phyloP scores from a whole-genome alignment of 1,140 invertebrate genomes.

The Catajapyx aquilonaris region DNA sequence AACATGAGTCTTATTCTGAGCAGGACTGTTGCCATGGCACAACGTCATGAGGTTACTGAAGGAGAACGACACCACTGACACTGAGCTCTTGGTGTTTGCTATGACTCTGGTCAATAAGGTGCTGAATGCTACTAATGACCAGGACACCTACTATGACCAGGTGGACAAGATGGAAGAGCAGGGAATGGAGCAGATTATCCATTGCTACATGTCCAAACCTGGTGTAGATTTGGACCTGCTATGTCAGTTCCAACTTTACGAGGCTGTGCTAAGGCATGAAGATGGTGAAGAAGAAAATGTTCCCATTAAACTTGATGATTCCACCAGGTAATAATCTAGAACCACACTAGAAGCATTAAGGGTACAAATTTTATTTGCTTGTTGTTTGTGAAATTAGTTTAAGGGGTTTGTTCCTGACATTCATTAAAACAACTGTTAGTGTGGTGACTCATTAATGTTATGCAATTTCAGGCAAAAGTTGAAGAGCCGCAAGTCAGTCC shows the following conservation, averaged over 20 bases:
- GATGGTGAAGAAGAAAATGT: constrained; percentile 53
- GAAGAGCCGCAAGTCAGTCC: constrained; percentile 38
- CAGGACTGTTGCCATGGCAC: constrained; percentile 43
- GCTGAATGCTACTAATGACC: constrained; percentile 83
- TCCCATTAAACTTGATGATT: constrained; percentile 51
- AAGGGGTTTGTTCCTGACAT: too few relatives aligned
- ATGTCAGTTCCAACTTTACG: constrained; percentile 86
- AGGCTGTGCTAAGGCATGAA: constrained; percentile 76
- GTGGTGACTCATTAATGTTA: neutral
- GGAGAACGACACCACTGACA: constrained; percentile 86
- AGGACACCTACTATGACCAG: constrained; percentile 96
- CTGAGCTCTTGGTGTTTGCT: constrained; percentile 86
- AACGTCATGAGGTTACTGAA: constrained; percentile 78
- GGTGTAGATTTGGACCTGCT: constrained; percentile 82
- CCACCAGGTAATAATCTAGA: constrained; percentile 33
- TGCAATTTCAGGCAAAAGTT: constrained; percentile 39
- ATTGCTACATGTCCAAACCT: constrained; percentile 76
- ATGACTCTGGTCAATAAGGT: constrained; percentile 95
- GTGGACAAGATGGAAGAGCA: constrained; percentile 91
- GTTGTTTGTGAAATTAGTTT: too few relatives aligned
- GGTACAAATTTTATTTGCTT: too few relatives aligned
- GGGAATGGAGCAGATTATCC: constrained; percentile 80
- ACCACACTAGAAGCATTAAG: too few relatives aligned
- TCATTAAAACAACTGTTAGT: neutral
- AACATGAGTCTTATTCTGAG: constrained; percentile 12